Evolutionary conservation across 2,113 vertebrate genomes (phyloP).

Genomic region (Delphinapterus leucas): DNA sequence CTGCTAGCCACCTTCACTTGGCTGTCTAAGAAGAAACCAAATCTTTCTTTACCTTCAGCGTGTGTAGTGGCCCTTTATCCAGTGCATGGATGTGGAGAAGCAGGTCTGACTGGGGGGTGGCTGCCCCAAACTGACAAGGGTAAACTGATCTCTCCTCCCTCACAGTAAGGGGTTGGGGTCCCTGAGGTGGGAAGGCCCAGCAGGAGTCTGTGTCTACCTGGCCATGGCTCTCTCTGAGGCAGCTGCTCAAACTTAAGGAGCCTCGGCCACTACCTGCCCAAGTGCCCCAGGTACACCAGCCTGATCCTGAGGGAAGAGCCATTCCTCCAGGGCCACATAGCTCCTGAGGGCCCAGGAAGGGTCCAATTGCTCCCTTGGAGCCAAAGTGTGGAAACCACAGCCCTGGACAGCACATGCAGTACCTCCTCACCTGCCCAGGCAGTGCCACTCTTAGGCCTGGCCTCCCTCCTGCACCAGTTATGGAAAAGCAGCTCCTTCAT

Average conservation of each 20-base stretch:
- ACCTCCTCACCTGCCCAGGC: not conserved
- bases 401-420: not conserved
- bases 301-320: not conserved
- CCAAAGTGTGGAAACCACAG: not conserved
- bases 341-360: not conserved
- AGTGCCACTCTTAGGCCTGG: not conserved
- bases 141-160: not conserved
- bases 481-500: not conserved
- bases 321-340: not conserved
- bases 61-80: not conserved
- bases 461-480: not conserved
- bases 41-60: not conserved
- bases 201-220: not conserved
- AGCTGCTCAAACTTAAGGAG: not conserved
- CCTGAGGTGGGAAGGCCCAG: not conserved
- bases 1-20: not conserved
- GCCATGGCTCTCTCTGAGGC: not conserved
- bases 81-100: not conserved
- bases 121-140: not conserved
- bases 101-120: not conserved
- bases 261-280: not conserved
- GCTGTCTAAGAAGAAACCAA: not conserved
- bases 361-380: not conserved
- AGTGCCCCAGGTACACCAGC: not conserved
- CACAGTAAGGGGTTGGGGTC: not conserved